Conservation (phyloP, 2,113 vertebrate genomes). For the Fulmarus glacialis region DNA sequence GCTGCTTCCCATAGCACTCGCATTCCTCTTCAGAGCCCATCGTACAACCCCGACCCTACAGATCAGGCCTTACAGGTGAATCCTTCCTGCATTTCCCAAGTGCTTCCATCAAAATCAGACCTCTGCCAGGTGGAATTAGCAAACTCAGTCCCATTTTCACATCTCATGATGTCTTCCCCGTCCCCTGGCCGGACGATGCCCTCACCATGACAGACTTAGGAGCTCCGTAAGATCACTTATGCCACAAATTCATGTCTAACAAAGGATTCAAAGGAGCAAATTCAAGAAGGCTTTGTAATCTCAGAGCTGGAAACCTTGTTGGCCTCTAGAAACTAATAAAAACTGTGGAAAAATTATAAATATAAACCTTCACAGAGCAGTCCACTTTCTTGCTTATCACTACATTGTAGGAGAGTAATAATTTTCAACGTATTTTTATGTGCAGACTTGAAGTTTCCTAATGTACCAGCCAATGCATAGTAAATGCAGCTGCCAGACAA, state of each 20-base stretch:
- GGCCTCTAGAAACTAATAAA: not conserved
- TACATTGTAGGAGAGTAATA: not conserved
- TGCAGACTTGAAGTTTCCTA: not conserved
- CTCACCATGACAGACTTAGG: not conserved
- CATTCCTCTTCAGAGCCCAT: not conserved
- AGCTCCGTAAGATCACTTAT: accelerated
- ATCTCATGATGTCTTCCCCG: not conserved
- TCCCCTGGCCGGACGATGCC: too few relatives aligned
- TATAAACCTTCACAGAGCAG: not conserved
- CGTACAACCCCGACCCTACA: accelerated
- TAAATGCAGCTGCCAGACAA: not conserved
- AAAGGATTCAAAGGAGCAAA: not conserved
- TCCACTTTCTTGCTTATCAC: not conserved
- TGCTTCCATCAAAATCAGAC: not conserved
- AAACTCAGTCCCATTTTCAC: not conserved
- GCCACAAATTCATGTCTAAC: not conserved
- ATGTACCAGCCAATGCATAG: not conserved
- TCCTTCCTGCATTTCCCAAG: not conserved
- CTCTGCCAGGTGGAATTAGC: not conserved
- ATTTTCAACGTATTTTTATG: not conserved
- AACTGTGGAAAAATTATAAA: not conserved
- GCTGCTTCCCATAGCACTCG: accelerated
- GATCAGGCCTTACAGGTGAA: not conserved
- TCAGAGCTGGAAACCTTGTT: not conserved
- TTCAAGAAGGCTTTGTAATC: not conserved